These are phyloP conservation scores for Astyanax mexicanus DNA, from an alignment of 2,797 vertebrate genomes.

Conservation along the genomic window DNA sequence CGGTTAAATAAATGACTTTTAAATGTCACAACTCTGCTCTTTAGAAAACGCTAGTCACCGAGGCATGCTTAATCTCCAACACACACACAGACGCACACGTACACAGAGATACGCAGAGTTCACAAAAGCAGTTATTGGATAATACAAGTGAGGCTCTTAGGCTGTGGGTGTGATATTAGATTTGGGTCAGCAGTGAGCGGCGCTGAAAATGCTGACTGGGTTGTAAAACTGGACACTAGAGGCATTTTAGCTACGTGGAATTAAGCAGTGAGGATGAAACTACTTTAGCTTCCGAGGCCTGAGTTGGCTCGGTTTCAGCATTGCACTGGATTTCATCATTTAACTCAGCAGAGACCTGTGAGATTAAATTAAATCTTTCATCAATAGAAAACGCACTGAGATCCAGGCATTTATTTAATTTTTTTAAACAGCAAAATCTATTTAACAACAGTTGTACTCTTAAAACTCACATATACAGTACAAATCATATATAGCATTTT, in stretches of 20 bases:
- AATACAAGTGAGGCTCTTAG: neutral
- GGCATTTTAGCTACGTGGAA: neutral
- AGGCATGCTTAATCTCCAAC: conserved; percentile 14
- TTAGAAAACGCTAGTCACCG: neutral
- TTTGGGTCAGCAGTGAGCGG: neutral
- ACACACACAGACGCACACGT: conserved; percentile 8
- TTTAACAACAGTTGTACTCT: neutral
- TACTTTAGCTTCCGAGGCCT: neutral
- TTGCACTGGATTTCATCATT: neutral
- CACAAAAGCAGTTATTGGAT: conserved; percentile 14
- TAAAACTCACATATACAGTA: too few species aligned
- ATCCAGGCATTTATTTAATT: too few species aligned
- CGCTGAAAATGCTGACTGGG: conserved; percentile 4
- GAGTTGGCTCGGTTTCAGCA: neutral
- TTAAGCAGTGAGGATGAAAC: neutral
- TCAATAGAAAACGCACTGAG: neutral
- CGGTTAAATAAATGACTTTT: conserved; percentile 19
- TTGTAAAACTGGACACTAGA: neutral
- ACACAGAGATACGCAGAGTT: conserved; percentile 14
- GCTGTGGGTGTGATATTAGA: neutral
- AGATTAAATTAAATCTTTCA: neutral
- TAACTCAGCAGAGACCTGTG: neutral
- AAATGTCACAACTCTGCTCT: conserved; percentile 6
- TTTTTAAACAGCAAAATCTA: too few species aligned
- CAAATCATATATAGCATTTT: too few species aligned